Base-by-base conservation (phyloP, 1,140 invertebrate genomes). In the Trinorchestia longiramus region DNA sequence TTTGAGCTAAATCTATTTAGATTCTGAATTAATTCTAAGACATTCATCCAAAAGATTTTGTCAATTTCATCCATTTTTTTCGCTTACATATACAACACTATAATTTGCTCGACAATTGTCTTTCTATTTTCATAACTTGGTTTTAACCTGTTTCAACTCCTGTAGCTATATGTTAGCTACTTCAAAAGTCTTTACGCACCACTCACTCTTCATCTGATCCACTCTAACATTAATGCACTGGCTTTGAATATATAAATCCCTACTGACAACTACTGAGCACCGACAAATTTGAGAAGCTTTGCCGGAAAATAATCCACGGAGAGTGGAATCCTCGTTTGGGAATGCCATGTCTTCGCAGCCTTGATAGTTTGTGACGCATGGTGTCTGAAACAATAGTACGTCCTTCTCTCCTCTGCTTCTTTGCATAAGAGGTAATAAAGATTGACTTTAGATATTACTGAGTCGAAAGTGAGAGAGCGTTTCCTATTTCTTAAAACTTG, bases 401-500 rank as follows among this genome's bases (percentile, higher is more conserved):
- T 90, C 62, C 62, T 36, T 19, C 62, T 77, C 62, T 77, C 62
- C 28, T 77, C 62, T 0, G 43, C 88, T 91, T 40, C 92, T 94
- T 94, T 94, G 92, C 92, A 94, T 94, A n/a, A 0, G 0, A 40
- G 43, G 43, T 94, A 94, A 94, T 47, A 94, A 94, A 94, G 92
- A 94, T 94, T 94, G 92, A 94, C 92, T 94, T 40, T 42, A 8
- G 40, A 43, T 45, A 94, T 94, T 94, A 94, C 92, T 42, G 17
- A 94, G 43, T 43, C 92, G 92, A 94, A 45, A 45, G 43, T 3
- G 43, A 45, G 92, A 94, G 92, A 94, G 92, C 41, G 43, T 94
- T 94, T 94, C 44, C 92, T n/a, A n/a, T 94, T 94, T 94, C 92
- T 40, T 40, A 91, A 91, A 91, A 91, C 41, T 43, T 91, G 15